phyloP scores from a whole-genome alignment of 2,888 invertebrate genomes.

The Aleiodes leptofemur region DNA sequence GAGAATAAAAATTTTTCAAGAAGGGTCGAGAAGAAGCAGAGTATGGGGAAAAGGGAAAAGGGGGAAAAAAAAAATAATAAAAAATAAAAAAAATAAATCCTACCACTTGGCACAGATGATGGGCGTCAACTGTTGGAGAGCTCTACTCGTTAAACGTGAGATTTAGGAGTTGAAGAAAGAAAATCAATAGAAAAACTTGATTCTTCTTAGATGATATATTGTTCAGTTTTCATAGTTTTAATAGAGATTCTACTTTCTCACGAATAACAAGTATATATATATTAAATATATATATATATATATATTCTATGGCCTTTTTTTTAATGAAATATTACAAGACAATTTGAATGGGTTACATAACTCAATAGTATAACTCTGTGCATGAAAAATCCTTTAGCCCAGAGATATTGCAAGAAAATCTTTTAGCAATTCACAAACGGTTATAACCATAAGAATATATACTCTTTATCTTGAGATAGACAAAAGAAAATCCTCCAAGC shows the following conservation, averaged over 20 bases:
- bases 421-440: neutral
- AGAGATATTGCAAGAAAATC: slow-evolving; percentile 1
- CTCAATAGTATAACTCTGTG: no score
- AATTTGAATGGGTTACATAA: no score
- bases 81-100: slow-evolving; percentile 11
- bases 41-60: neutral
- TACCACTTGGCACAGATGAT: neutral
- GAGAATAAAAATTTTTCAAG: slow-evolving; percentile 20
- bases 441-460: slow-evolving; percentile 8
- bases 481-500: neutral
- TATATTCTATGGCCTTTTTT: no score
- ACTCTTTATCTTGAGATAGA: neutral
- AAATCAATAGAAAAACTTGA: no score
- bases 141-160: slow-evolving; percentile 24
- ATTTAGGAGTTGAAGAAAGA: neutral
- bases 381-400: no score
- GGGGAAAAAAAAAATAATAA: no score
- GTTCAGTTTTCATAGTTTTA: no score
- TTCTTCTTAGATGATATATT: no score
- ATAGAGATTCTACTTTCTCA: no score
- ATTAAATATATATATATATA: no score
- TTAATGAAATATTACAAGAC: no score
- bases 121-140: slow-evolving; percentile 26
- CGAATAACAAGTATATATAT: no score
- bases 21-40: neutral